These are phyloP conservation scores for Pinctada fucata DNA, from an alignment of 2,888 invertebrate species.

Conservation along the genomic window DNA sequence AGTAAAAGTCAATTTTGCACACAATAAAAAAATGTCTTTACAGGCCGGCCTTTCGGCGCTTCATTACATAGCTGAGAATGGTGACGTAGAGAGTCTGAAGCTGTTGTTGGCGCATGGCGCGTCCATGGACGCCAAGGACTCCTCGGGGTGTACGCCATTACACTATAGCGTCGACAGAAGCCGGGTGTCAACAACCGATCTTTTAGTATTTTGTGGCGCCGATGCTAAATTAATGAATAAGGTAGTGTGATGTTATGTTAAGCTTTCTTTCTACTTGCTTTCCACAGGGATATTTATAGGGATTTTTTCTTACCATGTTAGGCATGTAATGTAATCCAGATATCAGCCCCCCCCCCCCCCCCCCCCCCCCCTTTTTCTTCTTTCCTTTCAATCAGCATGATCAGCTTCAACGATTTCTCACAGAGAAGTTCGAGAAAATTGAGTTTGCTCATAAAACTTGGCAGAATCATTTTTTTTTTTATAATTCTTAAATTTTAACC, in stretches of 20 bases:
- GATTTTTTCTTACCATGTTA: too few species aligned
- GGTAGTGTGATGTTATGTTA: constrained; percentile 39
- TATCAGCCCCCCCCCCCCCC: too few species aligned
- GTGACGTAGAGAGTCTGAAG: constrained; percentile 49
- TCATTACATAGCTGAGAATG: constrained; percentile 47
- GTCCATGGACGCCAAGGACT: constrained; percentile 40
- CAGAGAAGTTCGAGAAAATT: too few species aligned
- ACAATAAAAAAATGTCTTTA: background rate
- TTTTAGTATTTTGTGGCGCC: constrained; percentile 52
- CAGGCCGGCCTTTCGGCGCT: constrained; percentile 43
- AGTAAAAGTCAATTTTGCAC: too few species aligned
- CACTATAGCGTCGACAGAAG: constrained; percentile 50
- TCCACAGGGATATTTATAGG: too few species aligned
- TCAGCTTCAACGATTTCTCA: too few species aligned
- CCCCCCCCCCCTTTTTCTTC: too few species aligned
- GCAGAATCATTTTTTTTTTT: too few species aligned
- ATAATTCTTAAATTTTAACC: too few species aligned
- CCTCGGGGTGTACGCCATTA: constrained; percentile 41
- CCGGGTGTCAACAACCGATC: constrained; percentile 41
- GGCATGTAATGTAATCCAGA: too few species aligned
- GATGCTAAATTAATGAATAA: constrained; percentile 23
- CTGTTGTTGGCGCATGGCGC: constrained; percentile 47
- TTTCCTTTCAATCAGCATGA: too few species aligned
- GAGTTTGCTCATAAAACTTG: too few species aligned
- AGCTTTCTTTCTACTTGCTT: background rate